phyloP scores from a whole-genome alignment of 2,888 invertebrate genomes.

The Orthonychiurus folsomi region DNA sequence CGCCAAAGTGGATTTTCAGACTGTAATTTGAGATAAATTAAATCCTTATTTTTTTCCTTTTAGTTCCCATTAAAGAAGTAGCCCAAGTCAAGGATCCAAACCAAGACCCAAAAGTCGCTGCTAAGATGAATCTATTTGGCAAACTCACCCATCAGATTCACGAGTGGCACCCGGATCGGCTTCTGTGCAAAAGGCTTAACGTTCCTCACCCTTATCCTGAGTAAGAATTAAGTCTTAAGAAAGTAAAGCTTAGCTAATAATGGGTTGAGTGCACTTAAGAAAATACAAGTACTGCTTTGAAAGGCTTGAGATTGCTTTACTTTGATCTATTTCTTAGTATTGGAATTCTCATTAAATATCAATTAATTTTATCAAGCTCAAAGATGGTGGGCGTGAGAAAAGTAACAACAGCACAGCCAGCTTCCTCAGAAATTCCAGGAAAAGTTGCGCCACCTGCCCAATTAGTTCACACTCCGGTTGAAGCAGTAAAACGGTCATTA shows the following conservation, averaged over 20 bases:
- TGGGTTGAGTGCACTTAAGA: background rate
- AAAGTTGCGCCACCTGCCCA: slow-evolving; percentile 3
- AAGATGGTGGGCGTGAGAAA: slow-evolving; percentile 30
- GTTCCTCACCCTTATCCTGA: slow-evolving; percentile 73
- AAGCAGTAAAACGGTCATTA: slow-evolving; percentile 30
- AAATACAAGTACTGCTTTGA: too few species aligned
- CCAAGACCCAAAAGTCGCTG: slow-evolving; percentile 58
- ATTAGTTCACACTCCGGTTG: too few species aligned
- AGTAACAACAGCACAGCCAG: slow-evolving; percentile 16
- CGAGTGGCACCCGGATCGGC: slow-evolving; percentile 72
- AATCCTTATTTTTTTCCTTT: background rate
- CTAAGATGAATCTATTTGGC: slow-evolving; percentile 66
- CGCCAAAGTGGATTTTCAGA: too few species aligned
- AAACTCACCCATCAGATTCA: slow-evolving; percentile 57
- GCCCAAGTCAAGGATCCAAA: slow-evolving; percentile 42
- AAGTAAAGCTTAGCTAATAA: too few species aligned
- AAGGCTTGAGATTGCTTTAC: too few species aligned
- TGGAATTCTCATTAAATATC: slow-evolving; percentile 1
- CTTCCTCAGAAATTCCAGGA: background rate
- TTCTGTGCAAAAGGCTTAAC: slow-evolving; percentile 87
- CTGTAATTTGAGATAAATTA: slow-evolving; percentile 6
- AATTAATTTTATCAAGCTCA: slow-evolving; percentile 27
- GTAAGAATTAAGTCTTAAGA: slow-evolving; percentile 43
- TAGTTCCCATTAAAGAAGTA: slow-evolving; percentile 35
- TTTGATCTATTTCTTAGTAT: too few species aligned